Conservation (phyloP, 2,888 invertebrate genomes). For the Dastarcus helophoroides region DNA sequence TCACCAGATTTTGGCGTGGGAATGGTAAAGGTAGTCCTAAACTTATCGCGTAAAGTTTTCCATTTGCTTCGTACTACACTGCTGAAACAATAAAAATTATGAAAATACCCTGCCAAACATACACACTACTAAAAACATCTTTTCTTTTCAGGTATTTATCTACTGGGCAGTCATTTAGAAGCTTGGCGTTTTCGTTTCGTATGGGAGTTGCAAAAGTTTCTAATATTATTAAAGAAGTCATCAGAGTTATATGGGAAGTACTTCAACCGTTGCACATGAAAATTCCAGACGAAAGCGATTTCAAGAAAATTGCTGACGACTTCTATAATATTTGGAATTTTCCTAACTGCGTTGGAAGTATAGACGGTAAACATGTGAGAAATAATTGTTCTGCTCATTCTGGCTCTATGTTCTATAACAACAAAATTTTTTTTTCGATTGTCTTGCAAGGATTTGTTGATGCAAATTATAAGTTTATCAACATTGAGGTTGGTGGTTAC, state of each 20-base stretch:
- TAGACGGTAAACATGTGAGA: constrained; percentile 6
- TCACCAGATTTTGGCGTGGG: constrained; percentile 3
- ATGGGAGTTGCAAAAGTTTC: constrained; percentile 5
- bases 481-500: constrained; percentile 11
- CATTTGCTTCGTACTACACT: background rate
- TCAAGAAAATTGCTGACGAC: constrained; percentile 2
- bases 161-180: constrained; percentile 7
- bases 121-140: background rate
- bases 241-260: constrained; percentile 1
- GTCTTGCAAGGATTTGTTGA: constrained; percentile 5
- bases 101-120: background rate
- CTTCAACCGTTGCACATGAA: constrained; percentile 3
- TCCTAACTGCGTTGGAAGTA: constrained; percentile 5
- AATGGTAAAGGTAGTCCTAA: background rate
- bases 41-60: constrained; percentile 2
- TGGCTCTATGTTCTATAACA: constrained; percentile 3
- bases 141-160: constrained; percentile 6
- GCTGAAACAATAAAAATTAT: background rate
- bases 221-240: constrained; percentile 1
- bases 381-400: constrained; percentile 3
- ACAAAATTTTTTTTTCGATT: constrained; percentile 6
- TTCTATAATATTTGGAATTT: constrained; percentile 5
- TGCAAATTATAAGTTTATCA: constrained; percentile 7
- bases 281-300: constrained; percentile 1
- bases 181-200: constrained; percentile 5